Base-by-base conservation (phyloP, 2,797 vertebrate species). In the Eulemur rubriventer region DNA sequence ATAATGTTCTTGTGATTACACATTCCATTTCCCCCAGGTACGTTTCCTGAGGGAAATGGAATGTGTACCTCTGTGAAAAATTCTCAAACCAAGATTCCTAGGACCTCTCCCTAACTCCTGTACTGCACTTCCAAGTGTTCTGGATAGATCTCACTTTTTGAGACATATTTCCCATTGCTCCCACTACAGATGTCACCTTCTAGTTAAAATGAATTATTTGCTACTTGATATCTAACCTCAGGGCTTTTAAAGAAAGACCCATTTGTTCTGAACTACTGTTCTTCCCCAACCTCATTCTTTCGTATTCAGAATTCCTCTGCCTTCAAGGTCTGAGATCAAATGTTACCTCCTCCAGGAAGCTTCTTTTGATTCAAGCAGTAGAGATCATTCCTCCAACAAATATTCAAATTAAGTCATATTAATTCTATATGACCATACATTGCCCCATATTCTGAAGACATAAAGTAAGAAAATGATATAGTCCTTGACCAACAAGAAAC, bases 381-480 rank as follows among this genome's bases (percentile, higher is more conserved):
- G 55, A 96, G 65, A 73, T 78, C 22, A 96, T 65, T 94, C 48
- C 26, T 89, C 67, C 65, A 96, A 96, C 63, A 97, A 96, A 93
- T 24, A 91, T 35, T 81, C 24, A 78, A 28, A 83, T 87, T 83
- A 94, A 79, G n/a, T 61, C 16, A 30, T 38, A 83, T 82, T 89
- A 81, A 91, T 93, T 4, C 48, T 92, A 48, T 57, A 78, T 69
- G 72, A 85, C 30, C 17, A 75, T 35, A 96, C 10, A 65, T 7
- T 94, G 55, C 61, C 82, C 20, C 93, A 91, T 0, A 79, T 50
- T 93, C 89, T 89, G 57, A 94, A 89, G 80, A 95, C 41, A 89
- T 7, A 91, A 89, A 75, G 57, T 57, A 89, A 90, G 65, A 85
- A 28, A 33, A 91, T 72, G 59, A 76, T 24, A 70, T 1, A 67